Base-by-base conservation (phyloP, 2,888 invertebrate genomes). In the Antheraea yamamai region DNA sequence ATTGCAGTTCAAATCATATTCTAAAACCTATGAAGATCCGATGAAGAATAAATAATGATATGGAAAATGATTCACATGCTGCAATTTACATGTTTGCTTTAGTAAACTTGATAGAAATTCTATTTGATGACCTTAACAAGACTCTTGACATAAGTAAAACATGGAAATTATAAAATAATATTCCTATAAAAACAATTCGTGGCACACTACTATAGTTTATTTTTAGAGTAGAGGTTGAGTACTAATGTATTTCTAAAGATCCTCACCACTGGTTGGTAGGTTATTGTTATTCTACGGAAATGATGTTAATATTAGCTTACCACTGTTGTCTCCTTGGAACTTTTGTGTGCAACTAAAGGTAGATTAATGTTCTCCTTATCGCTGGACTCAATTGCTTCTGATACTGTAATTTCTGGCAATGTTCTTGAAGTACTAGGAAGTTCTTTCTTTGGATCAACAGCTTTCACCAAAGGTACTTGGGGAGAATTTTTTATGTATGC, bases 401-500 rank as follows among this genome's bases (percentile, higher is more conserved):
- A 16, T 77, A 74, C 82, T 76, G 86, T 90, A 2, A 85, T 76
- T 55, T 84, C 82, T 81, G 89, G 89, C 2, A 91, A 90, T 79
- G 91, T 92, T 23, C 85, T 86, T 72, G 92, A 89, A 64, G 80
- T 51, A 4, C 84, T 84, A 75, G 84, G 83, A 55, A 91, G 80
- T 51, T 89, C 88, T 78, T 89, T 92, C 68, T 85, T 88, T n/a
- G 90, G 91, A 64, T 85, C 84, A 0, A 93, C 85, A 84, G 90
- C 85, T 82, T 88, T 89, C 1, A 92, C 79, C 47, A 92, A 79
- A 75, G 91, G 90, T 39, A 83, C 87, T 80, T 88, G 87, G 6
- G 92, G 91, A 58, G 87, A 82, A 55, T 90, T 87, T 55, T 90
- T 91, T 12, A 94, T 93, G 72, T 93, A 94, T 74, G 88, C 85